Conservation (phyloP, 2,888 invertebrate species). For the Clanis bilineata region DNA sequence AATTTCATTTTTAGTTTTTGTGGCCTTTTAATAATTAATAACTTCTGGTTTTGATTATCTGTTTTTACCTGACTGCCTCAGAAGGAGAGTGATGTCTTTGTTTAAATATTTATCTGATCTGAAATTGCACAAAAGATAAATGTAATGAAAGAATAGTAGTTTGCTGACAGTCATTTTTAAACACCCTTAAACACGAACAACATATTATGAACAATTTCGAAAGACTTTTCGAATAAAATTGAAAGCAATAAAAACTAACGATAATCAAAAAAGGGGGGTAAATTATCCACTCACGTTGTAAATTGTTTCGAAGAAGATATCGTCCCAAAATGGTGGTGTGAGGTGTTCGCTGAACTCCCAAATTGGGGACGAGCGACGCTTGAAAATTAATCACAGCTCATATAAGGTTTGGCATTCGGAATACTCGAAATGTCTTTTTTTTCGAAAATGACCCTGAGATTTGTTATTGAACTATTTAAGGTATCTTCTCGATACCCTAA, state of each 20-base stretch:
- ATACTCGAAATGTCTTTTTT: neutral
- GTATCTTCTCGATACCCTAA: too few relatives aligned
- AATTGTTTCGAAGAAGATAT: slow-evolving; percentile 2
- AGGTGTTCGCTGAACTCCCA: neutral
- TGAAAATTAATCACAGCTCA: slow-evolving; percentile 4
- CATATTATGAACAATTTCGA: neutral
- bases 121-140: neutral
- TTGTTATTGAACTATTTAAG: neutral
- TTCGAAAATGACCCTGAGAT: neutral
- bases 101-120: too few relatives aligned
- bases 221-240: neutral
- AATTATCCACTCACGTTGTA: neutral
- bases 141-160: neutral
- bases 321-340: slow-evolving; percentile 1
- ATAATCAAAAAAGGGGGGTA: neutral
- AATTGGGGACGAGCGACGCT: neutral
- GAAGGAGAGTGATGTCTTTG: too few relatives aligned
- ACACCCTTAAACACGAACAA: neutral
- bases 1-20: too few relatives aligned
- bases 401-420: neutral
- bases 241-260: neutral
- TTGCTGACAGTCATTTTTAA: neutral
- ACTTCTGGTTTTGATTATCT: too few relatives aligned
- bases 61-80: too few relatives aligned
- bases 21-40: too few relatives aligned